phyloP scores from a whole-genome alignment of 2,113 vertebrate genomes.

The Odontesthes bonariensis region DNA sequence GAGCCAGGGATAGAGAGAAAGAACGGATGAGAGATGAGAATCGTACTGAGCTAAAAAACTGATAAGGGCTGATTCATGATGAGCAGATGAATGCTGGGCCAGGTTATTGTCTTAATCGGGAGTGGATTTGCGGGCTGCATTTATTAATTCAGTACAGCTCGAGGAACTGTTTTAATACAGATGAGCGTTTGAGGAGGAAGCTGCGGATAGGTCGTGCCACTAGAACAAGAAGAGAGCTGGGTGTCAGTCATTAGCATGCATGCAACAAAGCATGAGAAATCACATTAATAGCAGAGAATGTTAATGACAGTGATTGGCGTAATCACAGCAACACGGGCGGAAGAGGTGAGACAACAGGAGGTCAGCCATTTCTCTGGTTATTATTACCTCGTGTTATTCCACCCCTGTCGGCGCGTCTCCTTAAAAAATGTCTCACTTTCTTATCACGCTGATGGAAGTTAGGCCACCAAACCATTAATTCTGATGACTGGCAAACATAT shows the following conservation, averaged over 20 bases:
- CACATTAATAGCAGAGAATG: slow-evolving; percentile 69
- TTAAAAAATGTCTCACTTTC: slow-evolving; percentile 36
- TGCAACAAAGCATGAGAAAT: slow-evolving; percentile 69
- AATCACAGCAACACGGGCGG: slow-evolving; percentile 69
- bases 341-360: slow-evolving; percentile 70
- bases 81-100: slow-evolving; percentile 56
- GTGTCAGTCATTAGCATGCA: slow-evolving; percentile 71
- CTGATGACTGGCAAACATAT: slow-evolving; percentile 41
- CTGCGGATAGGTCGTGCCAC: slow-evolving; percentile 23
- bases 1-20: slow-evolving; percentile 17
- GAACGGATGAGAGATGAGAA: slow-evolving; percentile 50
- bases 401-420: slow-evolving; percentile 46
- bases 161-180: slow-evolving; percentile 55
- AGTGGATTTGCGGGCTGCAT: slow-evolving; percentile 59
- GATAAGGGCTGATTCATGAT: slow-evolving; percentile 63
- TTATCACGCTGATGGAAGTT: slow-evolving; percentile 23
- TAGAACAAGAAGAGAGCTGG: slow-evolving; percentile 25
- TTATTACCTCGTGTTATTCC: slow-evolving; percentile 57
- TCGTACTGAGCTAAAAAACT: slow-evolving; percentile 48
- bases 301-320: slow-evolving; percentile 79
- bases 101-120: slow-evolving; percentile 71
- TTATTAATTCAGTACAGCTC: slow-evolving; percentile 53
- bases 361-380: slow-evolving; percentile 60
- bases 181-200: slow-evolving; percentile 46
- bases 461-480: slow-evolving; percentile 42